Conservation (phyloP, 1,140 invertebrate species). For the Acarapis woodi region DNA sequence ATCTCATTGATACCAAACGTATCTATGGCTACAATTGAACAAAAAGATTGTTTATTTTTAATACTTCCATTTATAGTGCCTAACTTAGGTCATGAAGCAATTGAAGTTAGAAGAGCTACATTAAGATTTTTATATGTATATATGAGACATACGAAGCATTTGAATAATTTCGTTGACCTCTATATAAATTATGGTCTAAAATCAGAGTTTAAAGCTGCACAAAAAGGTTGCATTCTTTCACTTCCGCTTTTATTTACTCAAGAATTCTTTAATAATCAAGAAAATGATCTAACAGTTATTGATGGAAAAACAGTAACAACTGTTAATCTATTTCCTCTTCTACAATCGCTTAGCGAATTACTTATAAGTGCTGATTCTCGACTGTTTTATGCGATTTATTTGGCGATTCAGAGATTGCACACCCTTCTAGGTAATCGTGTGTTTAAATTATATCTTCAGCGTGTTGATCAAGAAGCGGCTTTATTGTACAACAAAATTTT, state of each 20-base stretch:
- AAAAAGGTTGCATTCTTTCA: constrained; percentile 12
- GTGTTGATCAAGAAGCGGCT: neutral
- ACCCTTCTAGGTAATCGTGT: constrained; percentile 9
- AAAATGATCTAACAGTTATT: no score
- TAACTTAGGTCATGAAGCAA: constrained; percentile 5
- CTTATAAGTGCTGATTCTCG: constrained; percentile 12
- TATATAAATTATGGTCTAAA: constrained; percentile 13
- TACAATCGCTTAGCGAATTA: constrained; percentile 11
- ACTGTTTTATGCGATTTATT: constrained; percentile 13
- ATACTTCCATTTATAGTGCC: constrained; percentile 1
- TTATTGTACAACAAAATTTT: constrained; percentile 2
- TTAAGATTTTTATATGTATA: constrained; percentile 12
- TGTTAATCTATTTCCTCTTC: constrained; percentile 12
- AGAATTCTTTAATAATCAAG: constrained; percentile 12
- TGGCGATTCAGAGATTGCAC: constrained; percentile 13
- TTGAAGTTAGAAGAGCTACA: constrained; percentile 5
- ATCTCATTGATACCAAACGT: no score
- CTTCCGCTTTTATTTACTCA: constrained; percentile 12
- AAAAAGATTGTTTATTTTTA: constrained; percentile 1
- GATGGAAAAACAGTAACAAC: no score
- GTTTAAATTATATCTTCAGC: constrained; percentile 8
- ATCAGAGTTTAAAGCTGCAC: constrained; percentile 5
- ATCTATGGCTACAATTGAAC: no score
- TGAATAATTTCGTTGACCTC: constrained; percentile 10
- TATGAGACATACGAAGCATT: constrained; percentile 13